A percentile compares a stretch with the other conserved stretches of the same genome.
Conservation (phyloP, 2,113 vertebrate genomes). For the Turnix velox region DNA sequence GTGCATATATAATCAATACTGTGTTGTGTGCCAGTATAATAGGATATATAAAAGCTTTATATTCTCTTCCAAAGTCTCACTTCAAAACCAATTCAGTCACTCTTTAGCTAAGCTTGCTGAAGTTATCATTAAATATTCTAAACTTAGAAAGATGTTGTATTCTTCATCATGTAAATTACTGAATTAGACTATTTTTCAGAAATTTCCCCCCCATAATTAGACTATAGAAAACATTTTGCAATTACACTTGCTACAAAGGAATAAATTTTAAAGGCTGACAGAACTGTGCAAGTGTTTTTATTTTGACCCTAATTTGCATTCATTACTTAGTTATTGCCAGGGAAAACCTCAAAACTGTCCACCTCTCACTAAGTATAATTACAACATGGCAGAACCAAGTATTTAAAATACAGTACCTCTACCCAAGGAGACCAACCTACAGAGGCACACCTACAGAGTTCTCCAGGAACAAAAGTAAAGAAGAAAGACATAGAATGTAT, state of each 20-base stretch:
- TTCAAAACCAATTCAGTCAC: not conserved
- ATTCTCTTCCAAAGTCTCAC: not conserved
- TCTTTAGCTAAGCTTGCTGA: not conserved
- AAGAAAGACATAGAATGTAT: no score
- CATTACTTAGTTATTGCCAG: not conserved
- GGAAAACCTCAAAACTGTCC: not conserved
- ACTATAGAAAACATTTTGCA: not conserved
- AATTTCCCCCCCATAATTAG: not conserved
- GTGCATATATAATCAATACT: slow-evolving; percentile 43
- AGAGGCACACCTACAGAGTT: not conserved
- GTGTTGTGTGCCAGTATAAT: slow-evolving; percentile 7
- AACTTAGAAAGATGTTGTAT: not conserved
- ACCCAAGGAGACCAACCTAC: no score
- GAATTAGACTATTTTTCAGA: not conserved
- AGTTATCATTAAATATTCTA: not conserved
- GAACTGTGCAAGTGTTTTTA: not conserved
- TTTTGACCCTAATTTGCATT: not conserved
- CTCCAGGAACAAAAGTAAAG: not conserved
- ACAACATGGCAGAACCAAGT: not conserved
- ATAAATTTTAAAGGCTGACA: not conserved
- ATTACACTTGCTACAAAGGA: not conserved
- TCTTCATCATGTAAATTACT: not conserved
- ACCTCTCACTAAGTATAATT: not conserved
- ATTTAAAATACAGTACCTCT: not conserved
- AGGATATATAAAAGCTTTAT: slow-evolving; percentile 41